These are phyloP conservation scores for Micrasema minimum DNA, from an alignment of 1,140 invertebrate species.

Conservation along the genomic window DNA sequence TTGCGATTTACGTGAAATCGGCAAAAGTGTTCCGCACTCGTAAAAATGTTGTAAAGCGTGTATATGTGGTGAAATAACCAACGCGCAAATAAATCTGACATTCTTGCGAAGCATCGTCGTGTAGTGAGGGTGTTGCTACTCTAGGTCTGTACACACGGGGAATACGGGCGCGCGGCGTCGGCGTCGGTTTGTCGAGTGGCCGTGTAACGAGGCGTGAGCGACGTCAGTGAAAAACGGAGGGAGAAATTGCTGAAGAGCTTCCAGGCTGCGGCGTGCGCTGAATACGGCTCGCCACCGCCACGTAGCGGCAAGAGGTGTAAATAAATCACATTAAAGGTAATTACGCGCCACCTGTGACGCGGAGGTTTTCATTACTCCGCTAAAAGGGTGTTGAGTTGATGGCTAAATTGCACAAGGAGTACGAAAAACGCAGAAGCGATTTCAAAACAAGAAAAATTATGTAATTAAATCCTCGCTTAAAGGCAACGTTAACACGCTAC, in stretches of 20 bases:
- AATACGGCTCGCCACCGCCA: slow-evolving; percentile 22
- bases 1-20: neutral
- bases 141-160: neutral
- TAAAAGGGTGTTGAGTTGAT: slow-evolving; percentile 31
- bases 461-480: too few species aligned
- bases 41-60: too few species aligned
- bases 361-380: slow-evolving; percentile 20
- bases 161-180: neutral
- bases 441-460: too few species aligned
- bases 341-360: slow-evolving; percentile 25
- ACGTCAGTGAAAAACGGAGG: slow-evolving; percentile 7
- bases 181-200: slow-evolving; percentile 18
- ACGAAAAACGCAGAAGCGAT: neutral
- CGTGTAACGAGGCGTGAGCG: slow-evolving; percentile 20
- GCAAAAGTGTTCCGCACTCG: too few species aligned
- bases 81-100: too few species aligned
- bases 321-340: slow-evolving; percentile 38
- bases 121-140: too few species aligned
- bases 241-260: slow-evolving; percentile 21
- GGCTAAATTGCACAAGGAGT: slow-evolving; percentile 12
- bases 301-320: slow-evolving; percentile 21
- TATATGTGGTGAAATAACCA: too few species aligned
- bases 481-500: too few species aligned
- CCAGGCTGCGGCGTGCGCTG: slow-evolving; percentile 32
- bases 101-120: too few species aligned